phyloP scores from a whole-genome alignment of 2,888 invertebrate genomes.

The Lissonota sp. region DNA sequence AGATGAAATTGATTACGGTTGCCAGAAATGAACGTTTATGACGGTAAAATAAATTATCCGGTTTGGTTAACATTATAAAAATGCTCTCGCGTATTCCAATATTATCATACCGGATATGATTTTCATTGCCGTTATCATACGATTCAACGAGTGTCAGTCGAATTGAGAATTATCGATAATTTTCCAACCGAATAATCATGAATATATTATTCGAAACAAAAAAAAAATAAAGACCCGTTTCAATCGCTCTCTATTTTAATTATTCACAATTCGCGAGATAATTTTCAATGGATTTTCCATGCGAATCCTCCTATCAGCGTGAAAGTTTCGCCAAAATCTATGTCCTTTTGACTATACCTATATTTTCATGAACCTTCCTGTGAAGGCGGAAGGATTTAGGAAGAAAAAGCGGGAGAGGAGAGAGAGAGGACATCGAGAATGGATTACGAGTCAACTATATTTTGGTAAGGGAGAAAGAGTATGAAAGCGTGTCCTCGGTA shows the following conservation, averaged over 20 bases:
- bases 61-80: conserved; percentile 29
- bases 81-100: background rate
- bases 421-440: conserved; percentile 45
- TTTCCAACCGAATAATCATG: background rate
- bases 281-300: background rate
- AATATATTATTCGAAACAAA: background rate
- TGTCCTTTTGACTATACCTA: background rate
- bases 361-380: no score
- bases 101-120: background rate
- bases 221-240: background rate
- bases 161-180: background rate
- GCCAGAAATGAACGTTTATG: background rate
- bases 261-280: background rate
- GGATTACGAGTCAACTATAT: conserved; percentile 58
- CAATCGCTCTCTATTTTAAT: background rate
- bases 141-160: background rate
- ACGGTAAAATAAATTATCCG: conserved; percentile 33
- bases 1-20: conserved; percentile 38
- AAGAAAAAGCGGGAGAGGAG: background rate
- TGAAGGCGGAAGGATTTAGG: background rate
- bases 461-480: conserved; percentile 40
- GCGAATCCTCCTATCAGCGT: background rate
- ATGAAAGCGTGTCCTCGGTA: conserved; percentile 26
- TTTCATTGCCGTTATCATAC: background rate
- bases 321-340: background rate